Conservation (phyloP, 2,113 vertebrate species). For the Ptilorrhoa leucosticta region DNA sequence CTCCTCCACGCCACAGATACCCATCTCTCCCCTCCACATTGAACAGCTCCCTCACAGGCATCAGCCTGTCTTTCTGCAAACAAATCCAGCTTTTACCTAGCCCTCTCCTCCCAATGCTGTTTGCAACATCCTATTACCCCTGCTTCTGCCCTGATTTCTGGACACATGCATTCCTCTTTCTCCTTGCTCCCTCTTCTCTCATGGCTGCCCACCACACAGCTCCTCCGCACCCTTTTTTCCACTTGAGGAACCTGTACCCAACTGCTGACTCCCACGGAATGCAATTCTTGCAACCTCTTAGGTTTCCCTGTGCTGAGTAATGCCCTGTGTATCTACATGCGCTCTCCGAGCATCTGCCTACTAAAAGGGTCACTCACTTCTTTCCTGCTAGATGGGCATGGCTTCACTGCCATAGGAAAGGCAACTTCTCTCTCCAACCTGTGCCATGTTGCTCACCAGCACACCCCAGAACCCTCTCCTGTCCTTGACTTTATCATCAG, state of each 20-base stretch:
- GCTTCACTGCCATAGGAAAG: neutral
- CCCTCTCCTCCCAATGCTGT: neutral
- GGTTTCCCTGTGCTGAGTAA: conserved; percentile 24
- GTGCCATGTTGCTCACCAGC: neutral
- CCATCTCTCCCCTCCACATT: neutral
- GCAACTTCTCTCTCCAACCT: neutral
- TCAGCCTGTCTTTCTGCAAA: neutral
- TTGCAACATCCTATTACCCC: neutral
- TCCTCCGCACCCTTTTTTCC: neutral
- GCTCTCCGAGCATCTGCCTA: neutral
- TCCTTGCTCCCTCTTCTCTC: neutral
- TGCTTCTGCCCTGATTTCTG: neutral
- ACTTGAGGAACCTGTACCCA: neutral
- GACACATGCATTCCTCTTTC: neutral
- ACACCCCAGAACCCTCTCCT: neutral
- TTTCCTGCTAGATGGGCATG: neutral
- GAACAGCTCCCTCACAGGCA: neutral
- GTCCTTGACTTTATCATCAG: neutral
- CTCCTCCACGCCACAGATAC: neutral
- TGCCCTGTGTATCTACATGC: neutral
- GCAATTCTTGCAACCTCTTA: neutral
- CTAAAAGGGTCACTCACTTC: neutral
- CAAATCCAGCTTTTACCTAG: neutral
- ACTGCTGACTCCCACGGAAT: neutral
- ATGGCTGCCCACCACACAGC: neutral